Base-by-base conservation (phyloP, 2,113 vertebrate species). In the Xerus inauris region DNA sequence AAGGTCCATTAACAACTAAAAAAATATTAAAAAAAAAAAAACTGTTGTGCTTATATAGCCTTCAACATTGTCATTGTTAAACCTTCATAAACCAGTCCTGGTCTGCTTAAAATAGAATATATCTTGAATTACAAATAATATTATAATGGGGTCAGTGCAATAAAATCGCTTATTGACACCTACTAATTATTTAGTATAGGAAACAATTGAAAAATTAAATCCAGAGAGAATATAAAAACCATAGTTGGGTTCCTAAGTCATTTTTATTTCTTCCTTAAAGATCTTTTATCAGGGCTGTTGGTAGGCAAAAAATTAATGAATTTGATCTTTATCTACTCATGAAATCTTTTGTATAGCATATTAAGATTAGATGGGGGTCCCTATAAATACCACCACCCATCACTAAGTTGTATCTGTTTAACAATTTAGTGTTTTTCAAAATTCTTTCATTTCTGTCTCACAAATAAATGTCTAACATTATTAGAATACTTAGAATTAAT, bases 181-280 rank as follows among this genome's bases (percentile, higher is more conserved):
- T 87, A 79, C 8, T 24, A 73, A 95, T 77, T 80, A 94, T 59
- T 45, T n/a, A 77, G 28, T 71, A 86, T 10, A 89, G 45, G 35
- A 75, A 94, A 69, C 19, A 93, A 92, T 62, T 6, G 16, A 45
- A 87, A 94, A 87, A 79, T 93, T 95, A 87, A 87, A 90, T 71
- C 17, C 59, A 83, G 65, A 73, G 32, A 91, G 35, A 94, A 90
- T 10, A 89, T 38, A 81, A 87, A 85, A 96, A n/a, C 9, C 14
- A 86, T 71, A 79, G 49, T 35, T 88, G 80, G 54, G 30, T 85
- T 83, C 24, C 24, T 30, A 6, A 87, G 35, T 89, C 51, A 73
- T 83, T 64, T 65, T 69, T 87, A 76, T 45, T 93, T 88, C 42
- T 67, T 65, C 54, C 49, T 54, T 42, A 72, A 22, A 87, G 17